A percentile compares a stretch with the other conserved stretches of the same genome.
phyloP scores from a whole-genome alignment of 2,888 invertebrate species.

The Drosophila anceps region DNA sequence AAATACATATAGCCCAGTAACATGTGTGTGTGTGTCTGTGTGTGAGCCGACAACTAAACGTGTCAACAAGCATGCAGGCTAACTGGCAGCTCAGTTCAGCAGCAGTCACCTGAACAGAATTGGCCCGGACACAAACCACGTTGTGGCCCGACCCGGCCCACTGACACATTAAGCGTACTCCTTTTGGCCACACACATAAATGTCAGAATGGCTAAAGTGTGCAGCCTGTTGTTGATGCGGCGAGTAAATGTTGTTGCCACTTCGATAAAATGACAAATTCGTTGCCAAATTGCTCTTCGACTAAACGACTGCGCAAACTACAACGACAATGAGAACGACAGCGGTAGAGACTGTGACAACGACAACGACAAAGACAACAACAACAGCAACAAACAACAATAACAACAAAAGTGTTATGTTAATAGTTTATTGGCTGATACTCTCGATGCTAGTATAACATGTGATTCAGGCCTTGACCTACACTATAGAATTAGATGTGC shows the following conservation, averaged over 20 bases:
- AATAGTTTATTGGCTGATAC: slow-evolving; percentile 69
- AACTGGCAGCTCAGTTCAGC: slow-evolving; percentile 51
- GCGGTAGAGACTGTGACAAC: slow-evolving; percentile 16
- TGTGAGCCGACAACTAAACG: slow-evolving; percentile 71
- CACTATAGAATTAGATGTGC: slow-evolving; percentile 45
- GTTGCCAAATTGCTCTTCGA: slow-evolving; percentile 72
- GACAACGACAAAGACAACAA: slow-evolving; percentile 12
- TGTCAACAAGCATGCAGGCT: slow-evolving; percentile 76
- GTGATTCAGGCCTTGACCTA: slow-evolving; percentile 72
- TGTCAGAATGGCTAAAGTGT: slow-evolving; percentile 33
- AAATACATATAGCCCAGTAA: background rate
- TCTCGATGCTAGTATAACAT: slow-evolving; percentile 52
- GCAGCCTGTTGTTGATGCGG: slow-evolving; percentile 35
- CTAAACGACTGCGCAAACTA: slow-evolving; percentile 22
- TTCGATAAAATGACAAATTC: slow-evolving; percentile 75
- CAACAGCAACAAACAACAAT: background rate
- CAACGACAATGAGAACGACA: slow-evolving; percentile 1
- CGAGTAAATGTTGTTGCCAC: slow-evolving; percentile 67
- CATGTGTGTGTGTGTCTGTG: slow-evolving; percentile 30
- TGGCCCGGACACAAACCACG: slow-evolving; percentile 45
- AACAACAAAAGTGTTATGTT: slow-evolving; percentile 60
- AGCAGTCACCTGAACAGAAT: slow-evolving; percentile 48
- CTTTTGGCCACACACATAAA: slow-evolving; percentile 64
- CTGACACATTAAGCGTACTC: slow-evolving; percentile 73
- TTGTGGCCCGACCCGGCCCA: slow-evolving; percentile 40